Evolutionary conservation across 2,113 vertebrate species (phyloP).

Genomic region (Trochalopteron elliotii): DNA sequence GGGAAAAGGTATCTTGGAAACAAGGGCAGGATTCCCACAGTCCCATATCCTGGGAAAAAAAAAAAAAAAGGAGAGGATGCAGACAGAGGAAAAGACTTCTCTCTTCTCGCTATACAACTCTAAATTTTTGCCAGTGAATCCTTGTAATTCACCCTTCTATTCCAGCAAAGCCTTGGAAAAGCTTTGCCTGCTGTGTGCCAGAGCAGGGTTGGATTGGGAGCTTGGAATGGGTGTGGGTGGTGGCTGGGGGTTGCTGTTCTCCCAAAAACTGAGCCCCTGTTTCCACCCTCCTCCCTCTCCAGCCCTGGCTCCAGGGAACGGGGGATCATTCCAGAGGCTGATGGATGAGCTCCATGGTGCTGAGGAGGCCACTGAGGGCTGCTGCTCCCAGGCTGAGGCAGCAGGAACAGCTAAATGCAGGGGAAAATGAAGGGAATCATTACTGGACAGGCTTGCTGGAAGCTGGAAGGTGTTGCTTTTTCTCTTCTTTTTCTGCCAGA

Average conservation of each 20-base stretch:
- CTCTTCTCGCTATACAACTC: not conserved
- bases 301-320: rapidly evolving
- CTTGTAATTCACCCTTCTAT: not conserved
- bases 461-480: not conserved
- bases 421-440: not conserved
- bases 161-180: not conserved
- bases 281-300: not conserved
- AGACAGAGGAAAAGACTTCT: not conserved
- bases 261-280: not conserved
- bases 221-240: rapidly evolving
- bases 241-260: too few relatives aligned
- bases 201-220: not conserved
- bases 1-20: not conserved
- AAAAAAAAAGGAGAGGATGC: not conserved
- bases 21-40: not conserved
- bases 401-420: not conserved
- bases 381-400: not conserved
- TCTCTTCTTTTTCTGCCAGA: not conserved
- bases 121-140: not conserved
- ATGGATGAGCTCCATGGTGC: rapidly evolving
- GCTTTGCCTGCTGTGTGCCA: not conserved
- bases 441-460: not conserved
- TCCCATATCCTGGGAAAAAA: not conserved
- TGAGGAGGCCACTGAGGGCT: not conserved
- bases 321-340: rapidly evolving